Conservation (phyloP, 2,797 vertebrate genomes). For the Rhinogobio ventralis region DNA sequence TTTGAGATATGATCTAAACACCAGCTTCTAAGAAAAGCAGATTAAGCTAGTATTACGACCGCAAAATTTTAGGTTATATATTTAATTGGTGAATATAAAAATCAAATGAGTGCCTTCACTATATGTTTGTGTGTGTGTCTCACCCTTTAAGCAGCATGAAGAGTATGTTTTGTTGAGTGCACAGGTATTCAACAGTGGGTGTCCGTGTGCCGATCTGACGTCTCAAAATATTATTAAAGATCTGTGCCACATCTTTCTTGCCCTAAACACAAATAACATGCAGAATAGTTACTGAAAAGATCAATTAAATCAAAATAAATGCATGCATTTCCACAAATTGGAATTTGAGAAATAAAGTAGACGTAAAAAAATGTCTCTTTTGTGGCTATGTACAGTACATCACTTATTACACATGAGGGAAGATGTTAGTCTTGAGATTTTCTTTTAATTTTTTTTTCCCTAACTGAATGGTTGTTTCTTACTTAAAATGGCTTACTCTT, state of each 20-base stretch:
- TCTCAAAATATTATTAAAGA: constrained; percentile 98
- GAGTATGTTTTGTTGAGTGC: constrained; percentile 97
- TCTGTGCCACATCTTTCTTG: constrained; percentile 98
- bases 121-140: constrained; percentile 47
- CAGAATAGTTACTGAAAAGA: not conserved
- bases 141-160: constrained; percentile 99
- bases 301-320: not conserved
- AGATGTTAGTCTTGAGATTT: no score
- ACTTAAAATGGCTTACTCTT: not conserved
- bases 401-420: no score
- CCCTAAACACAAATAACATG: constrained; percentile 75
- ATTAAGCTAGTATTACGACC: not conserved
- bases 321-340: not conserved
- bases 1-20: not conserved
- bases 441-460: no score
- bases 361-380: not conserved
- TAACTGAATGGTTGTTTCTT: not conserved
- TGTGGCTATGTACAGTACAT: no score
- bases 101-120: not conserved
- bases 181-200: constrained; percentile 97
- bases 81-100: not conserved
- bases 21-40: not conserved
- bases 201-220: constrained; percentile 97
- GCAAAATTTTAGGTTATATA: not conserved
- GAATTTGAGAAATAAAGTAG: not conserved